Evolutionary conservation across 2,797 vertebrate species (phyloP), one percentile per base, ranked within the genome.

Genomic region (Falco peregrinus): DNA sequence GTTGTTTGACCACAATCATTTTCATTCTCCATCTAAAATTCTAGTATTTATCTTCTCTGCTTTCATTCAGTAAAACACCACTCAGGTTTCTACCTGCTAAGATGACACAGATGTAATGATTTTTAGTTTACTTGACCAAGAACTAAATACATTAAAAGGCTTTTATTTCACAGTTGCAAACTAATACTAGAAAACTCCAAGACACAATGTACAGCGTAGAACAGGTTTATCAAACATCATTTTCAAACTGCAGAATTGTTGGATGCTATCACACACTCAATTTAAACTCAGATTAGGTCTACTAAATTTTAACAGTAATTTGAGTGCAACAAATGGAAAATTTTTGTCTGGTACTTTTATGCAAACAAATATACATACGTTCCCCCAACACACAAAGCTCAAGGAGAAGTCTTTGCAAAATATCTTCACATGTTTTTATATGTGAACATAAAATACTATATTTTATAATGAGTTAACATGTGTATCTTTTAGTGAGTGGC

Each of bases 21-120:
- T 95, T 93, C 28, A 88, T 78, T 91, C 14, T n/a, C 51, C 19
- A 33, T 64, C 77, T 85, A 41, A 75, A 95, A 85, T 68, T 48
- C 29, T 71, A 54, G 13, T 35, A 56, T 61, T 89, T 89, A 56
- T 80, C 33, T 57, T 74, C n/a, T 89, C 22, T 81, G 15, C 24
- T 79, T 89, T 88, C 71, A 80, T 33, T 29, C 51, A 84, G 17
- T 20, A 67, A 77, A 92, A 85, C 6, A 54, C 53, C 24, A 63
- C 53, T 78, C 57, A 65, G 19, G 12, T 65, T 94, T 90, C 47
- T 68, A 64, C 14, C 29, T 47, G 16, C 28, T 50, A 33, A 76
- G 26, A 61, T 26, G 81, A 88, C 45, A 89, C 24, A 67, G 25
- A 69, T 4, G 3, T 10, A 64, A 61, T 28, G 35, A 84, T 78